Conservation (phyloP, 1,140 invertebrate genomes). For the Trichonephila inaurata region DNA sequence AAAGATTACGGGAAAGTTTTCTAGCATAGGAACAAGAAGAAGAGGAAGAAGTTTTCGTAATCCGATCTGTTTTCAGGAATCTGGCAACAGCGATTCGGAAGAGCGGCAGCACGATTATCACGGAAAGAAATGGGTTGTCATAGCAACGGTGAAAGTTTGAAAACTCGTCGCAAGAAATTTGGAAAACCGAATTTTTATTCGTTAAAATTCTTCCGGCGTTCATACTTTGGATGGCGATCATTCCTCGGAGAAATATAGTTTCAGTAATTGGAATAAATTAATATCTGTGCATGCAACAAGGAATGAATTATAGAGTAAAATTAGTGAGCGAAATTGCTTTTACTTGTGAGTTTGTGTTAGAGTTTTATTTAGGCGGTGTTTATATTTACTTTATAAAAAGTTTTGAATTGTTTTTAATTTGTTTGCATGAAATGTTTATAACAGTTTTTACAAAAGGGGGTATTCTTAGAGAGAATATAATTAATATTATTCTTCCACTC, state of each 20-base stretch:
- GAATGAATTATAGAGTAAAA: too few relatives aligned
- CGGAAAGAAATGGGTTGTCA: constrained; percentile 14
- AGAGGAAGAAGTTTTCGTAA: constrained; percentile 37
- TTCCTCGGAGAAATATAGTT: neutral
- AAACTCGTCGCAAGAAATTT: constrained; percentile 6
- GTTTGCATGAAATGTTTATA: too few relatives aligned
- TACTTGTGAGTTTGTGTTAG: too few relatives aligned
- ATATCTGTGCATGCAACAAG: neutral
- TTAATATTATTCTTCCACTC: too few relatives aligned
- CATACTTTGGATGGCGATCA: neutral
- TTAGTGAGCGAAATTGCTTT: too few relatives aligned
- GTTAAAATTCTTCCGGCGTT: neutral
- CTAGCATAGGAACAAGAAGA: constrained; percentile 30
- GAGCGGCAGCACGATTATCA: constrained; percentile 1
- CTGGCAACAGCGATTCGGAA: constrained; percentile 29
- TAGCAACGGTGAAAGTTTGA: neutral
- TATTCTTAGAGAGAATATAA: too few relatives aligned
- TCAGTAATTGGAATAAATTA: constrained; percentile 13
- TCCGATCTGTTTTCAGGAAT: constrained; percentile 62
- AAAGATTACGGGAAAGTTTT: constrained; percentile 45
- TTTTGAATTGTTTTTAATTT: too few relatives aligned
- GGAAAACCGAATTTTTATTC: constrained; percentile 18
- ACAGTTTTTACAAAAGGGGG: too few relatives aligned
- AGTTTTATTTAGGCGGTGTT: too few relatives aligned
- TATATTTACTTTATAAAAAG: too few relatives aligned